Evolutionary conservation across 2,113 vertebrate species (phyloP).

Genomic region (Erythrolamprus reginae): DNA sequence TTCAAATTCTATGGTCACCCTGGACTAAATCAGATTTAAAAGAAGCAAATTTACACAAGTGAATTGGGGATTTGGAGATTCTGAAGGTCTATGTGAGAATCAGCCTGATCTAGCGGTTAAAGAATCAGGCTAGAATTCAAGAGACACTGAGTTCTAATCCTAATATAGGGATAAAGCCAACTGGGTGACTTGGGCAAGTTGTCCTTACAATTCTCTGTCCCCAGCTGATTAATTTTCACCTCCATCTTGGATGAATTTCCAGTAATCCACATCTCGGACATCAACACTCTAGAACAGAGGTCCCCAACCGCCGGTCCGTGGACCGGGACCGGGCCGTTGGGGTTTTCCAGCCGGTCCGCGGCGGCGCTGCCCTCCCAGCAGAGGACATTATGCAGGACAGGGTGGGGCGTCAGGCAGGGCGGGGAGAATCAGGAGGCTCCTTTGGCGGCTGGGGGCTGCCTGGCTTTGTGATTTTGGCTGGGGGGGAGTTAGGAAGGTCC

Average conservation of each 20-base stretch:
- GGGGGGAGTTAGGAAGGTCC: no score
- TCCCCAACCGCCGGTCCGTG: no score
- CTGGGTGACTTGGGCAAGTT: background rate
- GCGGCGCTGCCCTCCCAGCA: no score
- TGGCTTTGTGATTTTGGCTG: no score
- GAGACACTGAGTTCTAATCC: background rate
- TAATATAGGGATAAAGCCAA: background rate
- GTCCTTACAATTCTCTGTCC: background rate
- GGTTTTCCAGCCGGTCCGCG: no score
- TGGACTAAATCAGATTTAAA: background rate
- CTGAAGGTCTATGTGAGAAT: background rate
- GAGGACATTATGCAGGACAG: no score
- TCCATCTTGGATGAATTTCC: background rate
- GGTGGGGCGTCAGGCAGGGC: no score
- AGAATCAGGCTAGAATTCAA: background rate
- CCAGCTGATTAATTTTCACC: background rate
- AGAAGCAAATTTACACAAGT: background rate
- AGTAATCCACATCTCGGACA: no score
- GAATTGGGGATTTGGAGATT: background rate
- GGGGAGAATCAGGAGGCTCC: no score
- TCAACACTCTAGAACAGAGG: no score
- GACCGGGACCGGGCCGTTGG: no score
- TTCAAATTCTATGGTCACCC: background rate
- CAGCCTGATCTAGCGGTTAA: background rate
- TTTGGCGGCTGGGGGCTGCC: no score